Evolutionary conservation across 2,888 invertebrate species (phyloP), one percentile per base, ranked within the genome.

Genomic region (Torymus texanus): DNA sequence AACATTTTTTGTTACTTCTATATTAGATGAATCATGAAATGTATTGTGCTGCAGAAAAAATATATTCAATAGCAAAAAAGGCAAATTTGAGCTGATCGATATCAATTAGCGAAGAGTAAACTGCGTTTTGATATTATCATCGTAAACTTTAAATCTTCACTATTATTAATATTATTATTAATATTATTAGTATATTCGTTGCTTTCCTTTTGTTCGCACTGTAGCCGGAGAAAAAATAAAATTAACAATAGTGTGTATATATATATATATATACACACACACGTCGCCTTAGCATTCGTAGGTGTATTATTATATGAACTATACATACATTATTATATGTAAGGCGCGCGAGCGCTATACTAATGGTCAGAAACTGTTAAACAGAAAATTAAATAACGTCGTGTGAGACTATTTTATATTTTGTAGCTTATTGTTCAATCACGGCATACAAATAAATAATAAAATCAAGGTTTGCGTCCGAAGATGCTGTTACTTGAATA

Each of bases 401-500:
- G 74, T 68, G 51, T 71, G 75, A 75, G 62, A 75, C 68, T 75
- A 80, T 80, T 80, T 77, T 80, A 81, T 81, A 81, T 78, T 81
- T 81, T 81, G 65, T 81, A 78, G 72, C 75, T 71, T 75, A 72
- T 77, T 72, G 65, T 81, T 81, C 41, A 62, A 78, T 72, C 67
- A 75, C 16, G 61, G 16, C 66, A 70, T 66, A 56, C 66, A 71
- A 29, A 78, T 78, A 18, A 65, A 41, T 61, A 41, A 73, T 62
- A 29, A 61, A 67, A 68, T 63, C n/a, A 66, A 70, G 65, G 65
- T 75, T 50, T 14, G 65, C 58, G 18, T 66, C 51, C 16, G 56
- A 41, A 75, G 66, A 71, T 77, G 24, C 61, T 72, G 51, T 58
- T 62, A 65, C 77, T 24, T 68, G 68, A 73, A 71, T 78, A 75